A percentile compares a stretch with the other conserved stretches of the same genome.
Evolutionary conservation across 2,113 vertebrate genomes (phyloP).

Genomic region (Entosphenus tridentatus): DNA sequence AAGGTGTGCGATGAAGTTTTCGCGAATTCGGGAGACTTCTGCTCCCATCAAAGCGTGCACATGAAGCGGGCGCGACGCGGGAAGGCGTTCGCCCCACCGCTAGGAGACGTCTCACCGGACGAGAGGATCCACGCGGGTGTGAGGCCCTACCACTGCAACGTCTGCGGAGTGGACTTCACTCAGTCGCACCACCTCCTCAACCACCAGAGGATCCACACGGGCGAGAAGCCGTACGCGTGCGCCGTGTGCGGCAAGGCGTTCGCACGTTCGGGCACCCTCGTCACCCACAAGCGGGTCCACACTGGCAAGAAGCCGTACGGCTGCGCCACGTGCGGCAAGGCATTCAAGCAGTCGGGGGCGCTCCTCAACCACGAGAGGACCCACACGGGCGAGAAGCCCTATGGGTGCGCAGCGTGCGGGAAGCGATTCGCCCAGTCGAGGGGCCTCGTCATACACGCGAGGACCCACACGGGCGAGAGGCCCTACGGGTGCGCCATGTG

Average conservation of each 20-base stretch:
- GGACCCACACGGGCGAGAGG: conserved; percentile 6
- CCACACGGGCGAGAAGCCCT: conserved; percentile 7
- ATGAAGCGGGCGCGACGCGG: no score
- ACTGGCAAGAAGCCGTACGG: conserved; percentile 6
- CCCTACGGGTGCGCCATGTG: conserved; percentile 6
- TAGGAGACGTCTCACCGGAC: conserved; percentile 9
- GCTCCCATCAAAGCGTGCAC: no score
- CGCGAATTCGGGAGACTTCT: no score
- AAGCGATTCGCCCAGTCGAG: not conserved
- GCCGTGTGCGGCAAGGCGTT: conserved; percentile 2
- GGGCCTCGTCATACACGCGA: not conserved
- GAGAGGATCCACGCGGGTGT: conserved; percentile 30
- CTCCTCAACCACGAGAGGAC: not conserved
- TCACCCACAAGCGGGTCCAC: conserved; percentile 3
- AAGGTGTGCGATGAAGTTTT: no score
- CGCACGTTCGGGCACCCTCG: not conserved
- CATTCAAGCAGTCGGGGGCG: not conserved
- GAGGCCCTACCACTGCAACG: conserved; percentile 28
- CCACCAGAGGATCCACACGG: conserved; percentile 17
- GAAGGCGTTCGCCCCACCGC: no score
- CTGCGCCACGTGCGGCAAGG: conserved; percentile 4
- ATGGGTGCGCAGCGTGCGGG: conserved; percentile 3
- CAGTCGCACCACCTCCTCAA: conserved; percentile 27
- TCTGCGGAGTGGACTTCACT: conserved; percentile 28
- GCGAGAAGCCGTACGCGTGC: not conserved